Base-by-base conservation (phyloP, 2,797 vertebrate genomes). In the Melanotaenia pygmaea region DNA sequence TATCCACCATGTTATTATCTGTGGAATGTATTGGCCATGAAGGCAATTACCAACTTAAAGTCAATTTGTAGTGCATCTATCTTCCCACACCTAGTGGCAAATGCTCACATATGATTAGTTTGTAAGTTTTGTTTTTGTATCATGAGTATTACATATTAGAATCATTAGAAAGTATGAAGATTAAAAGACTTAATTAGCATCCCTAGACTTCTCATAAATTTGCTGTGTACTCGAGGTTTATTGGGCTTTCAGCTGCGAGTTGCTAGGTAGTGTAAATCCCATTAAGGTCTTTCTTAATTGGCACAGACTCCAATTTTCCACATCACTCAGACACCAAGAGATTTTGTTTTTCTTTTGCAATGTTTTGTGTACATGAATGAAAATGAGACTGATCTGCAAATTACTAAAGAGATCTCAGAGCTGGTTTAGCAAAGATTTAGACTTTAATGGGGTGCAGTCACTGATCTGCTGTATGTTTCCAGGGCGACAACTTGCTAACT, bases 1-100 rank as follows among this genome's bases (percentile, higher is more conserved):
- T 86, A 76, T 72, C 76, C 75, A 76, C 85, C 70, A 71, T 28
- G 37, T 57, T 77, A 80, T 77, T 72, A 79, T 86, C 65, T 47
- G 38, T 60, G 67, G 77, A 51, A 75, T 68, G 72, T 76, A 67
- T 71, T 77, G 70, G 68, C 79, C 58, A 43, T 67, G 43, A 53
- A 87, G 80, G 18, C 50, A 51, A 79, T 67, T 73, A 66, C 65
- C 72, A 22, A 57, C 67, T 67, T 45, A 32, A 51, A 64, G 57
- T 5, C 37, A 62, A 38, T 53, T 38, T 20, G 38, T 0, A 0
- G 16, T 32, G 18, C 34, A 59, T 70, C 75, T 63, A 59, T 75
- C 63, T 38, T 53, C 59, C 35, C 53, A 69, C 74, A 54, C 37
- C 30, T 60, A 32, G 14, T 22, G 14, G 66, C 34, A 62, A 56